phyloP scores from a whole-genome alignment of 2,113 vertebrate species.

The Rhizomys pruinosus region DNA sequence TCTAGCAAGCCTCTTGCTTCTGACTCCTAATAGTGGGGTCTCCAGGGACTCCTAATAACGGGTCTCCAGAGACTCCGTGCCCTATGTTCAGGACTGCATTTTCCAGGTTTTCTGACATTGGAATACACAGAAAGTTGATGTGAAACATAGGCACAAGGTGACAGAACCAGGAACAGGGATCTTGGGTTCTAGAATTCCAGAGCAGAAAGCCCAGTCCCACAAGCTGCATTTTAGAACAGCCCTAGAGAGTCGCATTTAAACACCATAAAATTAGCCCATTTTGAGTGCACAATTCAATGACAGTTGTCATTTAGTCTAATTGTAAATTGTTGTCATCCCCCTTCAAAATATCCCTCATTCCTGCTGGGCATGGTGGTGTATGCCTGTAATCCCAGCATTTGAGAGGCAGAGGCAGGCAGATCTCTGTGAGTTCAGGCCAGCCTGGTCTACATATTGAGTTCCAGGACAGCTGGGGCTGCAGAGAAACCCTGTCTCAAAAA shows the following conservation, averaged over 20 bases:
- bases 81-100: too few species aligned
- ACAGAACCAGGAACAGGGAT: not conserved
- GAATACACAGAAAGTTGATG: not conserved
- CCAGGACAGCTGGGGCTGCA: too few species aligned
- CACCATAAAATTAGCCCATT: not conserved
- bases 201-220: not conserved
- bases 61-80: too few species aligned
- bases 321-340: not conserved
- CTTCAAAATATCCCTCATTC: not conserved
- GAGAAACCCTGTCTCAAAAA: too few species aligned
- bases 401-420: too few species aligned
- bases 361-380: too few species aligned
- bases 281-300: not conserved
- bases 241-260: not conserved
- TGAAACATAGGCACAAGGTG: not conserved
- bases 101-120: not conserved
- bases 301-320: not conserved
- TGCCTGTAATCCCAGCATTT: too few species aligned
- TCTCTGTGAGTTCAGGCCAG: too few species aligned
- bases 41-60: too few species aligned
- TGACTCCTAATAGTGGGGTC: not conserved
- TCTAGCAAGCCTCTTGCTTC: not conserved
- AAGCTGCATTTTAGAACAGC: not conserved
- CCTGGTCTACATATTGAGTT: too few species aligned
- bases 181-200: not conserved